Conservation (phyloP, 2,888 invertebrate species). For the Ectemnius lituratus region DNA sequence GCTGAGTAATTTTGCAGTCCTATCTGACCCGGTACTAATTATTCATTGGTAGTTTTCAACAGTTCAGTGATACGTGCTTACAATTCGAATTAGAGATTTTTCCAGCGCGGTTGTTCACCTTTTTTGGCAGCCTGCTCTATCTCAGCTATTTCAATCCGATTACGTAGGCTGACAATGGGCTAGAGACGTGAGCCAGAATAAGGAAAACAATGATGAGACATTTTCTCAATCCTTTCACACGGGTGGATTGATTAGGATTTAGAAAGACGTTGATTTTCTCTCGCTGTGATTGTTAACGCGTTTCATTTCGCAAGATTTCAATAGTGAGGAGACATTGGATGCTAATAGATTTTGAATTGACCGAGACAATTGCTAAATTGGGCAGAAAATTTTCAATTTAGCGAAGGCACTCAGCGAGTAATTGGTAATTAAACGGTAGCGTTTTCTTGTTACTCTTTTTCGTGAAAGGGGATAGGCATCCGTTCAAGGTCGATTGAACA, state of each 20-base stretch:
- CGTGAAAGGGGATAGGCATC: slow-evolving; percentile 21
- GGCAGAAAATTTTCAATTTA: slow-evolving; percentile 67
- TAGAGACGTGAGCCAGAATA: slow-evolving; percentile 67
- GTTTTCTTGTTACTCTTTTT: slow-evolving; percentile 58
- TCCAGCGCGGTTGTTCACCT: too few relatives aligned
- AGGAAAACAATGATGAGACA: slow-evolving; percentile 74
- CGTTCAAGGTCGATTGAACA: slow-evolving; percentile 38
- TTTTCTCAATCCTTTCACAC: too few relatives aligned
- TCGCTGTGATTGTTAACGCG: not conserved
- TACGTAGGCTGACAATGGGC: too few relatives aligned
- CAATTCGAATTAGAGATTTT: too few relatives aligned
- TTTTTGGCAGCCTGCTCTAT: too few relatives aligned
- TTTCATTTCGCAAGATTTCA: slow-evolving; percentile 7
- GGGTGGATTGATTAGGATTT: too few relatives aligned
- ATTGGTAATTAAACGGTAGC: slow-evolving; percentile 63
- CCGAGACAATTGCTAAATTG: slow-evolving; percentile 60
- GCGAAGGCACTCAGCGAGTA: slow-evolving; percentile 61
- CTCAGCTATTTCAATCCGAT: too few relatives aligned
- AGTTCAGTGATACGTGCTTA: too few relatives aligned
- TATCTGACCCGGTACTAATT: too few relatives aligned
- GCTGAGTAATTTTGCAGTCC: too few relatives aligned
- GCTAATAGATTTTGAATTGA: slow-evolving; percentile 51
- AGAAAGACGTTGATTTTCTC: too few relatives aligned
- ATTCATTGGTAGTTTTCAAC: slow-evolving; percentile 4
- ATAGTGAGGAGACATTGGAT: slow-evolving; percentile 25